These are phyloP conservation scores for Eurystomus glaucurus DNA, from an alignment of 2,797 vertebrate species.

Conservation along the genomic window DNA sequence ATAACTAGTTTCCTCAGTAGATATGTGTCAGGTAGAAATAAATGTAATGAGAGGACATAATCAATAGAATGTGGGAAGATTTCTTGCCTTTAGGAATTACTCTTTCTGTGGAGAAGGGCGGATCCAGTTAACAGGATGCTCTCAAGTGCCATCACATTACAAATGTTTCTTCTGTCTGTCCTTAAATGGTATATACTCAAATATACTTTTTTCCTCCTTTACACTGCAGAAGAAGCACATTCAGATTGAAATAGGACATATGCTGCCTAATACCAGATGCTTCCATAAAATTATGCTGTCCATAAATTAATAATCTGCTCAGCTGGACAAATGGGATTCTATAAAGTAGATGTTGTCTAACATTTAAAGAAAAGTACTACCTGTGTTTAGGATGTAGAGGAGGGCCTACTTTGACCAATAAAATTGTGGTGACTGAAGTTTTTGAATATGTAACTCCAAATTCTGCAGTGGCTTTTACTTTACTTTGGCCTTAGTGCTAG, in stretches of 20 bases:
- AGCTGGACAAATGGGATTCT: background rate
- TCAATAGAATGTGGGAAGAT: background rate
- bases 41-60: background rate
- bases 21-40: background rate
- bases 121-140: background rate
- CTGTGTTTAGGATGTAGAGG: background rate
- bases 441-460: background rate
- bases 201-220: background rate
- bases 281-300: background rate
- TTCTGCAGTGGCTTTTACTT: background rate
- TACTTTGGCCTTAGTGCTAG: background rate
- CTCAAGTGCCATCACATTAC: background rate
- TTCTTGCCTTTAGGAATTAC: background rate
- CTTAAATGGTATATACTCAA: background rate
- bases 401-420: background rate
- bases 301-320: background rate
- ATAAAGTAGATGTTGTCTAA: background rate
- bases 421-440: background rate
- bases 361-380: background rate
- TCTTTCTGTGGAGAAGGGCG: background rate
- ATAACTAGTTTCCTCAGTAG: background rate
- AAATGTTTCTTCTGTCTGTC: background rate
- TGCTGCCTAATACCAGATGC: background rate
- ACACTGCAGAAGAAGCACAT: background rate
- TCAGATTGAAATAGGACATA: background rate